phyloP scores from a whole-genome alignment of 2,113 vertebrate species.

The Panthera tigris region DNA sequence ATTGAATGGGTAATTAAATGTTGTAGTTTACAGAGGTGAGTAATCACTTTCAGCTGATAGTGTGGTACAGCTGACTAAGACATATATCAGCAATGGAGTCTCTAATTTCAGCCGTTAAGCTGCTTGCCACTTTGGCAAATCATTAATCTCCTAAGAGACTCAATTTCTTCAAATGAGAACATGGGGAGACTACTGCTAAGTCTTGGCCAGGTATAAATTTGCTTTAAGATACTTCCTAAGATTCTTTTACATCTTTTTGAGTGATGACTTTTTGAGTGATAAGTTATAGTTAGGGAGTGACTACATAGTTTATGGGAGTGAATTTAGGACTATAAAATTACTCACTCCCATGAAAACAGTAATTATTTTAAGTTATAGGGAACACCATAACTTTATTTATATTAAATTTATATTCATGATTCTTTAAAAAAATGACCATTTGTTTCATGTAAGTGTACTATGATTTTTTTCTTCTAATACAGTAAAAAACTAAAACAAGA shows the following conservation, averaged over 20 bases:
- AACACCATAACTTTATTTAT: slow-evolving; percentile 19
- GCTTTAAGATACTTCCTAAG: slow-evolving; percentile 38
- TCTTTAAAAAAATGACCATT: neutral
- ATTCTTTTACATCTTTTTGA: slow-evolving; percentile 19
- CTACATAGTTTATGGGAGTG: neutral
- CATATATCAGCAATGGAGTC: neutral
- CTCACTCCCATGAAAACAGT: neutral
- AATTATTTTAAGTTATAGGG: slow-evolving; percentile 52
- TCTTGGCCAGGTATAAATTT: neutral
- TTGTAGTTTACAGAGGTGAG: neutral
- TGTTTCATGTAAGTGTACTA: neutral
- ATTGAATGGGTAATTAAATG: neutral
- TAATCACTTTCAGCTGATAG: neutral
- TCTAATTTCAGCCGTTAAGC: neutral
- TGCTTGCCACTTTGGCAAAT: neutral
- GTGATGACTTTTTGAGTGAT: slow-evolving; percentile 6
- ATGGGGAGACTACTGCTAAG: neutral
- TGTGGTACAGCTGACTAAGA: neutral
- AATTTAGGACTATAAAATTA: slow-evolving; percentile 13
- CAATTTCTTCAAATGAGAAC: neutral
- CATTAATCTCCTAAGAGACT: slow-evolving; percentile 6
- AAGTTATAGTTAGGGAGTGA: slow-evolving; percentile 36
- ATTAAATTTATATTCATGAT: slow-evolving; percentile 11
- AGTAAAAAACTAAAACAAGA: slow-evolving; percentile 5
- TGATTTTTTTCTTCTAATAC: neutral